A percentile compares a stretch with the other conserved stretches of the same genome.
Evolutionary conservation across 1,140 invertebrate species (phyloP).

Genomic region (Sycophaga agraensis): DNA sequence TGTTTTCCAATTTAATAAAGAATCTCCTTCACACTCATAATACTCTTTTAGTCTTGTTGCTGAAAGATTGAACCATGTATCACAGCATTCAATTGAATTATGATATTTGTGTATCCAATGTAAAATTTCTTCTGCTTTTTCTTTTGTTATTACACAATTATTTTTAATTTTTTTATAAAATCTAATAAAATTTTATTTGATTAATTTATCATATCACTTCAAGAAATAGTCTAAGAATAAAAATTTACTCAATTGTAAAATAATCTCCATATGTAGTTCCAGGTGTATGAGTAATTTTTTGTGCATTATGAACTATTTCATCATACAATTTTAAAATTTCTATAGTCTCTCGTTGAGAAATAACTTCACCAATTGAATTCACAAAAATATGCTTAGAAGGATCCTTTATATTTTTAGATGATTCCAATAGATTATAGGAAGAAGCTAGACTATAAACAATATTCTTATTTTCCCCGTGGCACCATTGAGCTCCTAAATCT

Average conservation of each 20-base stretch:
- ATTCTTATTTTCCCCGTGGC: constrained; percentile 78
- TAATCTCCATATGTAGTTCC: constrained; percentile 55
- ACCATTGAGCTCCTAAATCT: constrained; percentile 83
- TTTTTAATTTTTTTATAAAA: constrained; percentile 41
- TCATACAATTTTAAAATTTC: constrained; percentile 38
- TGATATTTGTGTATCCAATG: constrained; percentile 61
- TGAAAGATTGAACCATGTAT: constrained; percentile 65
- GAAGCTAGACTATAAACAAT: constrained; percentile 67
- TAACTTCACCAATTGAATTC: constrained; percentile 44
- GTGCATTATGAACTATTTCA: constrained; percentile 33
- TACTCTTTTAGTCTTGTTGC: constrained; percentile 59
- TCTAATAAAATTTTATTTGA: constrained; percentile 32
- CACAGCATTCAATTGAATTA: constrained; percentile 61
- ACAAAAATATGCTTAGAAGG: constrained; percentile 46
- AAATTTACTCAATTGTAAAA: constrained; percentile 49
- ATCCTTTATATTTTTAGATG: constrained; percentile 36
- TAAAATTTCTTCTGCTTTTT: constrained; percentile 54
- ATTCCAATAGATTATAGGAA: constrained; percentile 57
- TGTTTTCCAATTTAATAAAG: constrained; percentile 63
- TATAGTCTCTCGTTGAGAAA: constrained; percentile 38
- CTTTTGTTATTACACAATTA: constrained; percentile 34
- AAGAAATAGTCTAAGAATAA: constrained; percentile 10
- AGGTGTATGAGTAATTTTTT: constrained; percentile 39
- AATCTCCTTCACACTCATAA: constrained; percentile 63
- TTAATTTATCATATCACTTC: too few relatives aligned